phyloP scores from a whole-genome alignment of 2,888 invertebrate species.

The Lasioglossum figueresi region DNA sequence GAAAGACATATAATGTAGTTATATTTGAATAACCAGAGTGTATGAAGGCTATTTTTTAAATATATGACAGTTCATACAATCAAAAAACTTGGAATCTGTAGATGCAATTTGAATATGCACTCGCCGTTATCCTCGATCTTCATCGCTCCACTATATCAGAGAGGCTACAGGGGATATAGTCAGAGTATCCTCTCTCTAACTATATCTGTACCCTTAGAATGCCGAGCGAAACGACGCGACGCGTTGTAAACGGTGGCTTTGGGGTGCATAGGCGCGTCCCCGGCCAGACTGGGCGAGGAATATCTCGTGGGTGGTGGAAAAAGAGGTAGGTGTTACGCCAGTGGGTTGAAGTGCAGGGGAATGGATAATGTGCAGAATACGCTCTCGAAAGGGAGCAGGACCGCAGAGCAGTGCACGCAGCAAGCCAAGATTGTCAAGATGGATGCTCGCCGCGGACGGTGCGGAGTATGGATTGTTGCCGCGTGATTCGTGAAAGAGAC shows the following conservation, averaged over 20 bases:
- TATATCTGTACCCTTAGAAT: background rate
- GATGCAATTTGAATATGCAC: too few relatives aligned
- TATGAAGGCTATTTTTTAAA: background rate
- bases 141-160: too few relatives aligned
- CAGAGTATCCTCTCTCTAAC: too few relatives aligned
- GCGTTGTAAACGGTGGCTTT: slow-evolving; percentile 43
- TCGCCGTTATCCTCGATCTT: too few relatives aligned
- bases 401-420: slow-evolving; percentile 65
- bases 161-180: too few relatives aligned
- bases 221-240: background rate
- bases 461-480: slow-evolving; percentile 75
- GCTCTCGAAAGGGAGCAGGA: slow-evolving; percentile 65
- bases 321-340: slow-evolving; percentile 53
- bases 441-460: slow-evolving; percentile 74
- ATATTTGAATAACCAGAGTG: background rate
- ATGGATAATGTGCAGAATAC: slow-evolving; percentile 68
- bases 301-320: slow-evolving; percentile 12
- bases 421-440: slow-evolving; percentile 77
- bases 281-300: background rate
- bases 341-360: slow-evolving; percentile 58
- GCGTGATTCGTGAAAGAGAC: slow-evolving; percentile 74
- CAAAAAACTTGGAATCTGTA: too few relatives aligned
- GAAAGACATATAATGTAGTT: background rate
- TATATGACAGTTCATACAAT: background rate
- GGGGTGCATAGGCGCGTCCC: slow-evolving; percentile 42